Evolutionary conservation across 2,888 invertebrate genomes (phyloP), one percentile per base, ranked within the genome.

Genomic region (Adela reaumurella): DNA sequence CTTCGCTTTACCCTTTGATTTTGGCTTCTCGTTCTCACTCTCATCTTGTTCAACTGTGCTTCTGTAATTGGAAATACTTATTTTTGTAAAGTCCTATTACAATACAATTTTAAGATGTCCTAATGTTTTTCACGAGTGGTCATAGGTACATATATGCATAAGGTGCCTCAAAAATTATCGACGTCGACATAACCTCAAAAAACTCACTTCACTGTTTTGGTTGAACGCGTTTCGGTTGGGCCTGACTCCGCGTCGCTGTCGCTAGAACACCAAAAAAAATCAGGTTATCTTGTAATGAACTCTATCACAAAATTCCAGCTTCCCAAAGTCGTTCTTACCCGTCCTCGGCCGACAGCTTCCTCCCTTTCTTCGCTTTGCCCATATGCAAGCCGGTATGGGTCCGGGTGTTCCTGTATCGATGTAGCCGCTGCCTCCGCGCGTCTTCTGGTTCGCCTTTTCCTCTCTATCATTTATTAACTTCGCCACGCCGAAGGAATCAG

Each of bases 321-420:
- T n/a, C n/a, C n/a, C n/a, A n/a, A n/a, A n/a, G n/a, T 29, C 17
- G 20, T 49, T 46, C 82, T 83, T 76, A 89, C 89, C 87, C 85
- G 61, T 90, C 89, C 58, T 89, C 89, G 56, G 84, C 86, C 65
- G 83, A 83, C 66, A 81, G 83, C 81, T 89, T 90, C 78, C 89
- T 89, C 68, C 87, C 86, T 74, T 90, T 90, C 83, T 90, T 90
- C 68, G 87, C 83, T 80, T 90, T 90, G 65, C 88, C 90, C 90
- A 89, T 89, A 56, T 56, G 61, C 17, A 43, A 46, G 47, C 47
- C 14, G 17, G 35, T 11, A 8, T 11, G 35, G 35, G n/a, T 35
- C 35, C 14, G 35, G 14, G 14, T 8, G n/a, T 35, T 35, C 35
- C 14, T 11, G 35, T 35, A 35, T 35, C 35, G 35, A 3, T 8